These are phyloP conservation scores for Rhynchonycteris naso DNA, from an alignment of 2,797 vertebrate genomes.

Conservation along the genomic window DNA sequence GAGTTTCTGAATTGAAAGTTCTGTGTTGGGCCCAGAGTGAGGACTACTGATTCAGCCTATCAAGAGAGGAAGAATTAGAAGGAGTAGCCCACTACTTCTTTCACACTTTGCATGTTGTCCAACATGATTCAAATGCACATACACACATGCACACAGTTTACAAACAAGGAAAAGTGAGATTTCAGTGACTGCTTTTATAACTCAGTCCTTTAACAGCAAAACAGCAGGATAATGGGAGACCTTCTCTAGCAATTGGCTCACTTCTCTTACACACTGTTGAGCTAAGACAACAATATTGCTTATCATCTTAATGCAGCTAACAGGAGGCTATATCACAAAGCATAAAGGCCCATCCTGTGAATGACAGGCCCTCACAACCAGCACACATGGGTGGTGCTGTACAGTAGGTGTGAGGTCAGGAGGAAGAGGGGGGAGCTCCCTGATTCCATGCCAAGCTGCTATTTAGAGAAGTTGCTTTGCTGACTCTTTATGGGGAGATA, in stretches of 20 bases:
- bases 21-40: not conserved
- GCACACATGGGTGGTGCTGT: no score
- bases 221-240: not conserved
- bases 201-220: not conserved
- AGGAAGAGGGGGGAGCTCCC: not conserved
- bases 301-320: not conserved
- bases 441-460: not conserved
- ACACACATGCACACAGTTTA: not conserved
- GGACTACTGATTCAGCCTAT: not conserved
- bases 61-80: not conserved
- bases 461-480: not conserved
- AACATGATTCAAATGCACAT: not conserved
- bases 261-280: not conserved
- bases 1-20: constrained; percentile 7
- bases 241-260: not conserved
- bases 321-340: not conserved
- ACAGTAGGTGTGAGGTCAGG: not conserved
- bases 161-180: not conserved
- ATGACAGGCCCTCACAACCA: not conserved
- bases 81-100: not conserved
- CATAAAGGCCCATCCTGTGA: not conserved
- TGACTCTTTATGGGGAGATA: not conserved
- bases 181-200: not conserved
- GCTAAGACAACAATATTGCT: not conserved
- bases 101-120: not conserved